Evolutionary conservation across 2,888 invertebrate species (phyloP), one percentile per base, ranked within the genome.

Genomic region (Ectropis crepuscularia): DNA sequence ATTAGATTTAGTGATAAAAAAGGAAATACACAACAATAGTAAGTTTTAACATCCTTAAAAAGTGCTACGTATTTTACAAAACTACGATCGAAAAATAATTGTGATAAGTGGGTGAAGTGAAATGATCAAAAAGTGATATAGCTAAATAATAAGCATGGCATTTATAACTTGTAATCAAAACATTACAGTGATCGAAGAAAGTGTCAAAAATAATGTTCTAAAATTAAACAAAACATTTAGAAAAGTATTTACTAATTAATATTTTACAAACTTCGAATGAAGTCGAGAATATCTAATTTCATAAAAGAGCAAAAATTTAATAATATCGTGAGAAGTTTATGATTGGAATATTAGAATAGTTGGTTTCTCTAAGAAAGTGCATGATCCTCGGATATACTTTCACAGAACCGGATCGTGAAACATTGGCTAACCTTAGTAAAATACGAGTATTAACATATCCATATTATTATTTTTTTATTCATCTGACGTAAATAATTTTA

Each of bases 21-120:
- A 82, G 80, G 82, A 82, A 83, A 82, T 74, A 75, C 71, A 73
- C 75, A 76, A 76, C 65, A 75, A 79, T 82, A 78, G 90, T 90
- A 91, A 90, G 90, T 90, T 81, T 70, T 73, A 12, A 38, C 67
- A 65, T 64, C 43, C 59, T 63, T 61, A 57, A 49, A 57, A 53
- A 70, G 75, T 75, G 74, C 53, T 63, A 46, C 45, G 16, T 63
- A 64, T 63, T 65, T 53, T 62, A 53, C 10, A 45, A 62, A 60
- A 53, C 46, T 53, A 55, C 61, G 36, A 28, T 45, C 38, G n/a
- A 41, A 37, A n/a, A 36, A 53, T 8, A 48, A 9, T 6, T 43
- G 66, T 62, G 63, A 50, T 28, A 63, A 51, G 71, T 62, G 62
- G 54, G 48, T 61, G 6, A 67, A 67, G 64, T 65, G 64, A 51